Evolutionary conservation across 2,888 invertebrate genomes (phyloP).

Genomic region (Apamea crenata): DNA sequence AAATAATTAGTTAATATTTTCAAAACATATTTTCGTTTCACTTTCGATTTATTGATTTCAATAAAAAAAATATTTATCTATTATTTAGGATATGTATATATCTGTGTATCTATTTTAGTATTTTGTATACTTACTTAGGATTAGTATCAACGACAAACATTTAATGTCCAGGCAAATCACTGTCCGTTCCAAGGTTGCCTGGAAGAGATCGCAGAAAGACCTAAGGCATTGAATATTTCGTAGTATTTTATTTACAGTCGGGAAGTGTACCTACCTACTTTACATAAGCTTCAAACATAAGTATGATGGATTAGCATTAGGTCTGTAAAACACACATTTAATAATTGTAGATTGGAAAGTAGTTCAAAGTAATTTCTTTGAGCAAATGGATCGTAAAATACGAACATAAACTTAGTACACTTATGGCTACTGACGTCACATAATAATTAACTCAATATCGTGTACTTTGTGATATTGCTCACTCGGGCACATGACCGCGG

Average conservation of each 20-base stretch:
- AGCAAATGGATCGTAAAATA: constrained; percentile 56
- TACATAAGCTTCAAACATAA: constrained; percentile 10
- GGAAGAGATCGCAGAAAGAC: too few relatives aligned
- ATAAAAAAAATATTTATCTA: too few relatives aligned
- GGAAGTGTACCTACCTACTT: neutral
- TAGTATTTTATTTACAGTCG: neutral
- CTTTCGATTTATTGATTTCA: too few relatives aligned
- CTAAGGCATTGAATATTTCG: too few relatives aligned
- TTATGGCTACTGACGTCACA: constrained; percentile 45
- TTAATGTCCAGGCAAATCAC: too few relatives aligned
- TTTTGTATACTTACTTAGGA: too few relatives aligned
- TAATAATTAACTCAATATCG: constrained; percentile 49
- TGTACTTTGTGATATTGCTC: constrained; percentile 35
- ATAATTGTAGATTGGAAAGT: constrained; percentile 41
- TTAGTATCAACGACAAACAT: too few relatives aligned
- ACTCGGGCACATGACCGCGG: constrained; percentile 22
- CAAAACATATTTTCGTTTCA: too few relatives aligned
- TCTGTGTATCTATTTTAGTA: too few relatives aligned
- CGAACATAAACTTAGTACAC: constrained; percentile 50
- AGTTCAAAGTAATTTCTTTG: constrained; percentile 53
- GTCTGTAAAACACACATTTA: constrained; percentile 13
- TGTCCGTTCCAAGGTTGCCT: too few relatives aligned
- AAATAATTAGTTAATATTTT: too few relatives aligned
- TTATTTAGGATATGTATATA: too few relatives aligned
- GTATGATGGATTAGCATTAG: constrained; percentile 28